phyloP scores from a whole-genome alignment of 2,797 vertebrate species.

The Spinus pinus region DNA sequence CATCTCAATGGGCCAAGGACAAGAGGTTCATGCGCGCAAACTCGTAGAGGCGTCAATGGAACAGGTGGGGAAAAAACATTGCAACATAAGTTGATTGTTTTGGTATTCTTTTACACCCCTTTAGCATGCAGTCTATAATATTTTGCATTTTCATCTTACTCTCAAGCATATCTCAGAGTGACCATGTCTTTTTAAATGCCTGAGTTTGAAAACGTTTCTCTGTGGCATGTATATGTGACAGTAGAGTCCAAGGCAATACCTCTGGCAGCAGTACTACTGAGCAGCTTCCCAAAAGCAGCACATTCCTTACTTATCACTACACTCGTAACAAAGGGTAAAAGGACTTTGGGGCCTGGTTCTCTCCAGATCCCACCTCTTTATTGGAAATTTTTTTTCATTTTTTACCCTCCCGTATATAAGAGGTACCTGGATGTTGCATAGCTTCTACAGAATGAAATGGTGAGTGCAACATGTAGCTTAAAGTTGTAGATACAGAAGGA shows the following conservation, averaged over 20 bases:
- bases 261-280: not conserved
- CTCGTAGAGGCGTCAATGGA: slow-evolving; percentile 78
- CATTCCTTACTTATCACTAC: not conserved
- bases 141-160: not conserved
- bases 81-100: not conserved
- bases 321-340: not conserved
- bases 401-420: rapidly evolving
- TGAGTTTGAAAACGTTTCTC: not conserved
- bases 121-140: not conserved
- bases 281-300: not conserved
- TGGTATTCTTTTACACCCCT: not conserved
- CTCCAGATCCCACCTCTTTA: not conserved
- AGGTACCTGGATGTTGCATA: not conserved
- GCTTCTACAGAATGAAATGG: not conserved
- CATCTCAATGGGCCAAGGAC: slow-evolving; percentile 88
- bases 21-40: slow-evolving; percentile 85
- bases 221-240: not conserved
- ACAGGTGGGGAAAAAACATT: slow-evolving; percentile 63
- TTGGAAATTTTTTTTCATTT: not conserved
- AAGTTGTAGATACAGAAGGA: not conserved
- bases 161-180: not conserved
- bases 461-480: not conserved
- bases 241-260: not conserved
- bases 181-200: not conserved
- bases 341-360: not conserved